phyloP scores from a whole-genome alignment of 2,888 invertebrate species.

The Limnephilus marmoratus region DNA sequence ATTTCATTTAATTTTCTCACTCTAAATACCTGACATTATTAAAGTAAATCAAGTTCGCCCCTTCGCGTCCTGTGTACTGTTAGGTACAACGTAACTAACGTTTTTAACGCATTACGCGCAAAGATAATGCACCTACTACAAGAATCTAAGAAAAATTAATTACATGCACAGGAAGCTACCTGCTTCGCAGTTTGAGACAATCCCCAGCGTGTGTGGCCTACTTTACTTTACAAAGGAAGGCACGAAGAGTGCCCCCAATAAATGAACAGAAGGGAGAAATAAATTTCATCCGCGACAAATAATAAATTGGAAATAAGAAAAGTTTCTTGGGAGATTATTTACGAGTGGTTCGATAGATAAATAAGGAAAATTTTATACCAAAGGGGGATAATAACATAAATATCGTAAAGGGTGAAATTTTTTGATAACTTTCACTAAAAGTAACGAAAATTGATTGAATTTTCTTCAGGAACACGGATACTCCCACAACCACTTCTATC shows the following conservation, averaged over 20 bases:
- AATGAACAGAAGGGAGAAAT: slow-evolving; percentile 26
- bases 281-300: slow-evolving; percentile 11
- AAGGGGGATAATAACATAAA: not conserved
- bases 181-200: not conserved
- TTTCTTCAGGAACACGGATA: too few species aligned
- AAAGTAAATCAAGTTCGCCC: too few species aligned
- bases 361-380: not conserved
- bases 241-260: not conserved
- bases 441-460: too few species aligned
- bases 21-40: too few species aligned
- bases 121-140: too few species aligned
- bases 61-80: too few species aligned
- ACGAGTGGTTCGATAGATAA: not conserved
- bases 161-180: not conserved
- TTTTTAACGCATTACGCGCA: too few species aligned
- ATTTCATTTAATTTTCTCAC: too few species aligned
- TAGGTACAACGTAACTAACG: too few species aligned
- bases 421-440: too few species aligned
- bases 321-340: not conserved
- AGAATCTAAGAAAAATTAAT: not conserved
- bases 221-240: not conserved
- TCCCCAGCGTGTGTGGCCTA: not conserved
- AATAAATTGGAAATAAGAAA: slow-evolving; percentile 33
- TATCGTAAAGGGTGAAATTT: not conserved
- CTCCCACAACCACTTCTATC: too few species aligned